Conservation (phyloP, 1,140 invertebrate species). For the Hypothenemus hampei region DNA sequence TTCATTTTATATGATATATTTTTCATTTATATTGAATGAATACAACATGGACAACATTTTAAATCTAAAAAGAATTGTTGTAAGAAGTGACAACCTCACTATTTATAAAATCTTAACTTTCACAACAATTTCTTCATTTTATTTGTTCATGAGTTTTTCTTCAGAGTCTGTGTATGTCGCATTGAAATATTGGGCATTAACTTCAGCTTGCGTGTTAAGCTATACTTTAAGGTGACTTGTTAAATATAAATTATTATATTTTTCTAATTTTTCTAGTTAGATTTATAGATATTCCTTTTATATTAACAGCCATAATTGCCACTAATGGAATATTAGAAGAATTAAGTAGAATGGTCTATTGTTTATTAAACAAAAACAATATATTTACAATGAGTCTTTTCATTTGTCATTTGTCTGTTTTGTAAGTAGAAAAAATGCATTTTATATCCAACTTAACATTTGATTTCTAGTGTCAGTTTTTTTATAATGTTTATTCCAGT, state of each 20-base stretch:
- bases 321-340: slow-evolving; percentile 10
- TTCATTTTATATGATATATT: neutral
- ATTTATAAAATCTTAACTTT: neutral
- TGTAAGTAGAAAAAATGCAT: neutral
- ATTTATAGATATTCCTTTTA: slow-evolving; percentile 14
- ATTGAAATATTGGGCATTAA: neutral
- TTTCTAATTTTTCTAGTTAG: neutral
- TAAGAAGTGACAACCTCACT: neutral
- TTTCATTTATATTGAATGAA: neutral
- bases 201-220: neutral
- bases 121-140: neutral
- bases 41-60: neutral
- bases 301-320: slow-evolving; percentile 10
- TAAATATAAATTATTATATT: neutral
- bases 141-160: neutral
- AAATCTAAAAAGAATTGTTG: neutral
- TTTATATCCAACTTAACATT: neutral
- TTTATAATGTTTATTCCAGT: slow-evolving; percentile 11
- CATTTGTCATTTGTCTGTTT: neutral
- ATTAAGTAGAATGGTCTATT: slow-evolving; percentile 1
- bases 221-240: neutral
- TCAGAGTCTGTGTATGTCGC: neutral
- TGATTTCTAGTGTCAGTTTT: neutral
- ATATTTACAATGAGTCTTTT: neutral
- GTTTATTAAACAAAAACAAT: neutral